These are phyloP conservation scores for Apis laboriosa DNA, from an alignment of 1,140 invertebrate species.

Conservation along the genomic window DNA sequence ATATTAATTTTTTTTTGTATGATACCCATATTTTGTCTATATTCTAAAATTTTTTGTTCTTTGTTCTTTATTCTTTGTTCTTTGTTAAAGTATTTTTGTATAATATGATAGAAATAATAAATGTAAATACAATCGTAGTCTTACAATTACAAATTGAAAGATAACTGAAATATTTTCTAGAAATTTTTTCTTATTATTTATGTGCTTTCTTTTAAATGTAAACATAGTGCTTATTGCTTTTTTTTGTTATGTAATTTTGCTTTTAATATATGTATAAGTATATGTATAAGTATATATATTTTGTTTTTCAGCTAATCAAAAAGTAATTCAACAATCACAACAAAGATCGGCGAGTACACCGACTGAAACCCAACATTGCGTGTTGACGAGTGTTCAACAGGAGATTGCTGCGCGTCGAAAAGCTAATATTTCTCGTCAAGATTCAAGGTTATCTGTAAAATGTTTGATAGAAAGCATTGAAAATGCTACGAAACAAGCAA, in stretches of 20 bases:
- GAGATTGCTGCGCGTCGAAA: slow-evolving; percentile 84
- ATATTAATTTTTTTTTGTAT: slow-evolving; percentile 43
- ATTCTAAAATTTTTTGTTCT: slow-evolving; percentile 41
- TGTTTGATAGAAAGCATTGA: slow-evolving; percentile 95
- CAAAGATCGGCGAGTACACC: slow-evolving; percentile 72
- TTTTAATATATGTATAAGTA: not conserved
- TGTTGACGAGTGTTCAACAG: slow-evolving; percentile 82
- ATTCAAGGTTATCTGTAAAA: slow-evolving; percentile 92
- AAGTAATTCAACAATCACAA: slow-evolving; percentile 65
- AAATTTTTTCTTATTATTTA: slow-evolving; percentile 25
- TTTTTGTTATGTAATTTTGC: slow-evolving; percentile 3
- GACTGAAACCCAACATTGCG: slow-evolving; percentile 80
- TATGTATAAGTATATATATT: not conserved
- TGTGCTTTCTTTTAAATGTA: slow-evolving; percentile 55
- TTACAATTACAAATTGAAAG: not conserved
- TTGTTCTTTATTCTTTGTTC: slow-evolving; percentile 26
- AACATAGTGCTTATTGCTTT: slow-evolving; percentile 50
- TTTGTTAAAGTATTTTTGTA: slow-evolving; percentile 1
- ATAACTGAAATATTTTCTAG: slow-evolving; percentile 1
- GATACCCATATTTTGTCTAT: not conserved
- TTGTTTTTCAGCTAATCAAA: slow-evolving; percentile 75
- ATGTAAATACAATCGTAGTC: slow-evolving; percentile 18
- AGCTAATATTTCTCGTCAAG: slow-evolving; percentile 84
- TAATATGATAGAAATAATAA: not conserved
- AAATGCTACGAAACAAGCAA: slow-evolving; percentile 91